These are phyloP conservation scores for Epicampocera succincta DNA, from an alignment of 2,888 invertebrate species.

Conservation along the genomic window DNA sequence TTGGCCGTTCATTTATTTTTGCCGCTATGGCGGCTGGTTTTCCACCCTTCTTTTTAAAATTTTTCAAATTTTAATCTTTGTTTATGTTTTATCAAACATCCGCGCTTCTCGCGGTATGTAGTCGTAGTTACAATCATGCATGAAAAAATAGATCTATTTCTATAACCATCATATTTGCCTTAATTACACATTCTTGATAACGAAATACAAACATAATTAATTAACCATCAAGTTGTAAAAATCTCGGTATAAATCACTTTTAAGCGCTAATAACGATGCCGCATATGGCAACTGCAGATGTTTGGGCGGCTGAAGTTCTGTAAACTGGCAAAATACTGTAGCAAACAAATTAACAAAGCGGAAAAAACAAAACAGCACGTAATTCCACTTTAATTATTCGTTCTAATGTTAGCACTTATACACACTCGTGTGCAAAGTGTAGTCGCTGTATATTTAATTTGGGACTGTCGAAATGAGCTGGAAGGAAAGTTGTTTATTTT, in stretches of 20 bases:
- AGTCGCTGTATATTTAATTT: neutral
- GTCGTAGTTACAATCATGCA: too few species aligned
- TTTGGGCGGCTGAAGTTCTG: conserved; percentile 7
- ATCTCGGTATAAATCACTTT: conserved; percentile 54
- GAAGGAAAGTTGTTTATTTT: too few species aligned
- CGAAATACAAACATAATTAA: conserved; percentile 37
- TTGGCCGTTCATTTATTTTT: too few species aligned
- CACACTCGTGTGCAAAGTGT: neutral
- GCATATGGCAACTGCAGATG: conserved; percentile 7
- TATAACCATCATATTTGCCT: conserved; percentile 13
- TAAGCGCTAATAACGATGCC: conserved; percentile 34
- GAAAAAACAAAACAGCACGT: neutral
- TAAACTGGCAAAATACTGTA: neutral
- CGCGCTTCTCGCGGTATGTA: too few species aligned
- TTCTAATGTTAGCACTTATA: neutral
- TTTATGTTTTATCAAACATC: too few species aligned
- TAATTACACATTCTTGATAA: conserved; percentile 21
- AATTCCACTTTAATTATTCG: conserved; percentile 48
- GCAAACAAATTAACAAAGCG: neutral
- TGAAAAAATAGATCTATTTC: too few species aligned
- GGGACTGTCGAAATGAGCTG: neutral
- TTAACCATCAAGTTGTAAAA: conserved; percentile 53
- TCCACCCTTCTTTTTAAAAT: too few species aligned
- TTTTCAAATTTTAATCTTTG: too few species aligned
- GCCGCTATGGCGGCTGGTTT: too few species aligned